These are phyloP conservation scores for Aphelenchoides fujianensis DNA, from an alignment of 1,140 invertebrate species.

Conservation along the genomic window DNA sequence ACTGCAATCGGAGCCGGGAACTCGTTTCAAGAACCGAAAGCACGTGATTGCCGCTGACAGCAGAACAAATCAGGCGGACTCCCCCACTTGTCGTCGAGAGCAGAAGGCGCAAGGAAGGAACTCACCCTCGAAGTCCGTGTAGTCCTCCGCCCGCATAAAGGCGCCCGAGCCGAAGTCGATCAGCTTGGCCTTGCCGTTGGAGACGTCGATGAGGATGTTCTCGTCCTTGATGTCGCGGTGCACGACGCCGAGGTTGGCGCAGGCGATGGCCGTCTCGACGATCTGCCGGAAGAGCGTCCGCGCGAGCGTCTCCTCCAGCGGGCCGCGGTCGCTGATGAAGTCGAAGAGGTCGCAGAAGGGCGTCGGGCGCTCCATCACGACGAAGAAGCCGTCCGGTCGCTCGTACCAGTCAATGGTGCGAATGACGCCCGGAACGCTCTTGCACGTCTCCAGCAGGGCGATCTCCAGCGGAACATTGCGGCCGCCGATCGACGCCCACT, in stretches of 20 bases:
- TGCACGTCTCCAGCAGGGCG: conserved; percentile 68
- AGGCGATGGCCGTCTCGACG: conserved; percentile 66
- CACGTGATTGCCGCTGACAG: conserved; percentile 1
- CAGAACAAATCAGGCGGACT: neutral
- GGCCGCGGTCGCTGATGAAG: conserved; percentile 71
- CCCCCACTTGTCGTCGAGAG: too few species aligned
- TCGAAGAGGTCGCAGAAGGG: conserved; percentile 72
- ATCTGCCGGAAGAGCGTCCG: conserved; percentile 64
- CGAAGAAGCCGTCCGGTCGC: conserved; percentile 65
- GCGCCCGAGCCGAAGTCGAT: conserved; percentile 74
- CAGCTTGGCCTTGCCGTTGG: conserved; percentile 66
- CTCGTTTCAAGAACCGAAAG: neutral
- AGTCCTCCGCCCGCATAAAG: conserved; percentile 67
- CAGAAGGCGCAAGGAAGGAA: conserved; percentile 27
- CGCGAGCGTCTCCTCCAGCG: conserved; percentile 67
- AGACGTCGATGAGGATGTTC: conserved; percentile 70
- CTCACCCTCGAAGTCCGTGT: conserved; percentile 73
- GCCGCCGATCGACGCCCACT: conserved; percentile 68
- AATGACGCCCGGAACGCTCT: conserved; percentile 68
- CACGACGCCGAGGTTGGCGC: conserved; percentile 66
- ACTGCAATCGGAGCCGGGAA: neutral
- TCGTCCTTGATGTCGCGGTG: conserved; percentile 74
- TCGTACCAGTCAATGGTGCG: conserved; percentile 70
- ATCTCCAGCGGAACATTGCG: conserved; percentile 69
- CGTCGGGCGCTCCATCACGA: conserved; percentile 71